Evolutionary conservation across 2,113 vertebrate genomes (phyloP).

Genomic region (Lota lota): DNA sequence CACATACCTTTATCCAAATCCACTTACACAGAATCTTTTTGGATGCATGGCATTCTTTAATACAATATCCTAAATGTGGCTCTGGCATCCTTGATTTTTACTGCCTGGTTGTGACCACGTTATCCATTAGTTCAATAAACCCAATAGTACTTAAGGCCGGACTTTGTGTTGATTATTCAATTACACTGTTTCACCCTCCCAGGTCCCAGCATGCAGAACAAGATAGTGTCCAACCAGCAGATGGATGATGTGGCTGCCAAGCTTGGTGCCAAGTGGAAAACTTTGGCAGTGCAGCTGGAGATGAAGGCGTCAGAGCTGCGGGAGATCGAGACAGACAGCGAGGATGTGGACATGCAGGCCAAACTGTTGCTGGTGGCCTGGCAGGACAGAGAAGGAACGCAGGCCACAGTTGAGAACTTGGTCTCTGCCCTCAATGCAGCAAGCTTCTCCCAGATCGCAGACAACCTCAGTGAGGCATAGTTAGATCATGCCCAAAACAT

Average conservation of each 20-base stretch:
- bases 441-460: slow-evolving; percentile 80
- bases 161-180: no score
- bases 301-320: slow-evolving; percentile 88
- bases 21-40: no score
- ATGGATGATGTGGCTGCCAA: slow-evolving; percentile 86
- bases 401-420: slow-evolving; percentile 85
- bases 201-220: slow-evolving; percentile 92
- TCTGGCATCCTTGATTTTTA: no score
- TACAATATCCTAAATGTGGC: no score
- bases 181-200: not conserved
- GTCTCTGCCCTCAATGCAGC: slow-evolving; percentile 77
- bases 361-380: slow-evolving; percentile 93
- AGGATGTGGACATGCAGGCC: slow-evolving; percentile 90
- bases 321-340: slow-evolving; percentile 91
- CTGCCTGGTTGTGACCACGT: no score
- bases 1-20: not conserved
- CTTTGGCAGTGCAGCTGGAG: slow-evolving; percentile 84
- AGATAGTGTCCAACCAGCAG: slow-evolving; percentile 85
- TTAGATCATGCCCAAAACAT: not conserved
- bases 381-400: slow-evolving; percentile 91
- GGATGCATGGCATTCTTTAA: no score
- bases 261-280: slow-evolving; percentile 87
- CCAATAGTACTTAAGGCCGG: no score
- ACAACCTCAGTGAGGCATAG: slow-evolving; percentile 75
- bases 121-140: no score